Conservation (phyloP, 2,888 invertebrate genomes). For the Tipula confusa region DNA sequence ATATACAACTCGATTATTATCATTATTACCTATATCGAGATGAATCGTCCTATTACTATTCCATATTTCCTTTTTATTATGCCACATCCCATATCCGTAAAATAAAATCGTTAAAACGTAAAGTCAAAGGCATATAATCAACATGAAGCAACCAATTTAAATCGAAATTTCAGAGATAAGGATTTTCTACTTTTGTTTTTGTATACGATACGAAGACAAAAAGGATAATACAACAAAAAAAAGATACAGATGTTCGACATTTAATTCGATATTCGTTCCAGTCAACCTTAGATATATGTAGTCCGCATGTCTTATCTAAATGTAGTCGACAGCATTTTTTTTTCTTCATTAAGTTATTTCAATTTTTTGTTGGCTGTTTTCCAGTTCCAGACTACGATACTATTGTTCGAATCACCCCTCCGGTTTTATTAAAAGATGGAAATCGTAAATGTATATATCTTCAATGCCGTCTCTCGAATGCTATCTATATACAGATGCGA, state of each 20-base stretch:
- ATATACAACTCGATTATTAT: too few relatives aligned
- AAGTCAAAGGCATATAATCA: not conserved
- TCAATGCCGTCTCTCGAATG: not conserved
- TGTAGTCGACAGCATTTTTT: not conserved
- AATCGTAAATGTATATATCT: not conserved
- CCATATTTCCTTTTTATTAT: not conserved
- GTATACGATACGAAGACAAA: too few relatives aligned
- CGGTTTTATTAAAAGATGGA: not conserved
- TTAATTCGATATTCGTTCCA: not conserved
- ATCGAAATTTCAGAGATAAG: not conserved
- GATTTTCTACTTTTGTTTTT: not conserved
- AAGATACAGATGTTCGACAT: not conserved
- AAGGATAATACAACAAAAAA: too few relatives aligned
- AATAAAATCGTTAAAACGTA: not conserved
- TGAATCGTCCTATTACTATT: not conserved
- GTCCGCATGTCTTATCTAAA: not conserved
- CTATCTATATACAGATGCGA: not conserved
- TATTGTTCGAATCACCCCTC: not conserved
- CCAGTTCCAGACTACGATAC: not conserved
- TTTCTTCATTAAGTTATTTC: not conserved
- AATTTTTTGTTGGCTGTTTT: not conserved
- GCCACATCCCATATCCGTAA: not conserved
- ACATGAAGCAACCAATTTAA: not conserved
- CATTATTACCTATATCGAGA: too few relatives aligned
- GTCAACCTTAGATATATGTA: not conserved